Conservation (phyloP, 2,797 vertebrate genomes). For the Helarctos malayanus region DNA sequence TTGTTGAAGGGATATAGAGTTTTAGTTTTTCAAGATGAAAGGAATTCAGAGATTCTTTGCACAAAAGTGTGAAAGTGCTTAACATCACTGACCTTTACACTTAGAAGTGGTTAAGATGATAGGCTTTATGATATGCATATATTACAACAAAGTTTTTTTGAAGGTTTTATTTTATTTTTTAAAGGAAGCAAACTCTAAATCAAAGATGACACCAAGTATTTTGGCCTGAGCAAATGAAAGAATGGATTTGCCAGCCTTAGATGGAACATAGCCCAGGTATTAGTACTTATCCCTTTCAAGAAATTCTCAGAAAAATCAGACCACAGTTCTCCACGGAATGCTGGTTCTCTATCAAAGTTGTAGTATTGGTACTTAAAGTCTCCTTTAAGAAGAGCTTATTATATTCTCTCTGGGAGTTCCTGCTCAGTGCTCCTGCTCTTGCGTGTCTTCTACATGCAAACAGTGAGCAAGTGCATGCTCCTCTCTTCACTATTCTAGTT, state of each 20-base stretch:
- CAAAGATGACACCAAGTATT: not conserved
- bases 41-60: not conserved
- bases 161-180: not conserved
- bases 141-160: not conserved
- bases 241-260: not conserved
- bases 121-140: not conserved
- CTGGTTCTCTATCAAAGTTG: not conserved
- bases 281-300: not conserved
- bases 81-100: not conserved
- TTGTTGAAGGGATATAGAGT: not conserved
- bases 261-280: not conserved
- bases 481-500: not conserved
- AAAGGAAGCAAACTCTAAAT: not conserved
- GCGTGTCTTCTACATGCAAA: not conserved
- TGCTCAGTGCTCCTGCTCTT: not conserved
- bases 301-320: not conserved
- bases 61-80: not conserved
- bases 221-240: conserved; percentile 1
- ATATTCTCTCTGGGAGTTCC: not conserved
- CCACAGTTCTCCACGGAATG: not conserved
- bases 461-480: not conserved
- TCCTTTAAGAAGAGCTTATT: not conserved
- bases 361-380: not conserved
- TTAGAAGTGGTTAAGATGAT: not conserved
- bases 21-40: not conserved